Evolutionary conservation across 2,113 vertebrate genomes (phyloP), one percentile per base, ranked within the genome.

Genomic region (Istiophorus platypterus): DNA sequence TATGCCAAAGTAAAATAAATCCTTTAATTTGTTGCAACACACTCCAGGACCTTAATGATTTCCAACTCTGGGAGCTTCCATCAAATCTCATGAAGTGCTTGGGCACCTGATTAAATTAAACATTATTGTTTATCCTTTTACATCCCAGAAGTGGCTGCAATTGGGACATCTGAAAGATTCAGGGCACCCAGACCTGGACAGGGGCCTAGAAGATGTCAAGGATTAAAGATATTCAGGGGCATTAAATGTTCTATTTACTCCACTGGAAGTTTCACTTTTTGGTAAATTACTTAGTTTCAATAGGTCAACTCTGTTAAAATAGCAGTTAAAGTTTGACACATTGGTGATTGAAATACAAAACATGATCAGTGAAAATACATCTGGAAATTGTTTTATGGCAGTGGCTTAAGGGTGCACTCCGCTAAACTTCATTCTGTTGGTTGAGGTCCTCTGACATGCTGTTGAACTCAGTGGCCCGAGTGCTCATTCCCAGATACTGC

Each of bases 401-500:
- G 68, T 31, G 47, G 29, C 17, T 63, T 66, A 17, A 57, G 78
- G 63, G 66, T 59, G 58, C 52, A 47, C 24, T 52, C 47, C 15
- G 47, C 88, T 95, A 97, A 84, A 96, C 95, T 73, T 96, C 93
- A 22, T 96, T 96, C 90, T 95, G 95, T 51, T 92, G 94, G 86
- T 88, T 88, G 78, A 94, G 90, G 88, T 95, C 96, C 5, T 92
- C 92, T 37, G 94, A 94, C 80, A 95, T 14, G 5, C 91, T 91
- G 78, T 95, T 96, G 84, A 95, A 96, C 89, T 96, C 95, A 24
- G 95, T 96, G 71, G 97, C 96, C 67, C 96, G 96, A 47, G 96
- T 84, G 76, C 94, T 96, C 96, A 98, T 97, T 75, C 97, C 97
- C 85, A 99, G 95, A 90, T 99, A 99, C 94, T 99, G 97, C 96